Conservation (phyloP, 2,113 vertebrate genomes). For the Tautogolabrus adspersus region DNA sequence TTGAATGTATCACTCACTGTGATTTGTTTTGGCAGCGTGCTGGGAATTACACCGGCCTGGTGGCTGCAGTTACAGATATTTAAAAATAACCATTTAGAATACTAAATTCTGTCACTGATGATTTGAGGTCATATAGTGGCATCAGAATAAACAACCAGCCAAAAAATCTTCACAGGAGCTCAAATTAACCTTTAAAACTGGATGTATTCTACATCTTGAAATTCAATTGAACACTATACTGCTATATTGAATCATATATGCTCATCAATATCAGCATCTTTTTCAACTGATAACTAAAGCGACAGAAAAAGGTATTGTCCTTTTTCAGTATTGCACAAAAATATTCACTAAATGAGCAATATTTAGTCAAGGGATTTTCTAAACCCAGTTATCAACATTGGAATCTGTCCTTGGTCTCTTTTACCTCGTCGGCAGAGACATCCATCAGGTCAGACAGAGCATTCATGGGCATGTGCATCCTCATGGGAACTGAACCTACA, state of each 20-base stretch:
- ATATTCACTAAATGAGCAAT: too few species aligned
- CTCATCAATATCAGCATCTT: background rate
- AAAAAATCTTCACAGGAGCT: too few species aligned
- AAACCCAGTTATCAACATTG: background rate
- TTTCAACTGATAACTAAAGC: background rate
- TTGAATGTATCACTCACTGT: too few species aligned
- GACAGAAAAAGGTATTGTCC: background rate
- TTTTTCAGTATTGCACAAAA: background rate
- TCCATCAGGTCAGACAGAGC: background rate
- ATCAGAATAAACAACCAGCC: too few species aligned
- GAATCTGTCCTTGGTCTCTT: background rate
- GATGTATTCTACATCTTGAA: background rate
- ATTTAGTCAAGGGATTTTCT: background rate
- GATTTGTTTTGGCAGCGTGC: too few species aligned
- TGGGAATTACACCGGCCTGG: too few species aligned
- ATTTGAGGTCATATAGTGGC: too few species aligned
- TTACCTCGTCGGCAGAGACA: conserved; percentile 20
- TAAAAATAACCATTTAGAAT: too few species aligned
- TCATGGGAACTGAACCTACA: conserved; percentile 28
- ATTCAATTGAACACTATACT: background rate
- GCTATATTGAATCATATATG: background rate
- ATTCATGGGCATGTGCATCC: conserved; percentile 37
- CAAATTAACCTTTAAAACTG: background rate
- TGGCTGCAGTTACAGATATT: too few species aligned
- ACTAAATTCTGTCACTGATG: too few species aligned